These are phyloP conservation scores for Drosophila subquinaria DNA, from an alignment of 2,888 invertebrate genomes.

Conservation along the genomic window DNA sequence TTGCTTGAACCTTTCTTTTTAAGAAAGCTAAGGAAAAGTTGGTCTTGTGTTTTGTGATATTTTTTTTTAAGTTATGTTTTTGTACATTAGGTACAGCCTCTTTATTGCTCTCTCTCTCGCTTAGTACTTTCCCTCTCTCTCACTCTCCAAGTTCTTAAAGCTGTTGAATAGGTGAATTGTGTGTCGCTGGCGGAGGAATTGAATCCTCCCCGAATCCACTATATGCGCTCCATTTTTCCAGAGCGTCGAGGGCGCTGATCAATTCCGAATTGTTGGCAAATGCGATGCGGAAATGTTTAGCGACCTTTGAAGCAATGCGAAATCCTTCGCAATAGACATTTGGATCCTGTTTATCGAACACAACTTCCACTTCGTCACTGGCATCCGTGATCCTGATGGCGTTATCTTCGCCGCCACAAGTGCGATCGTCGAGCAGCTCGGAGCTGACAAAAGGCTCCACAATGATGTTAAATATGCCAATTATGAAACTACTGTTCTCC, in stretches of 20 bases:
- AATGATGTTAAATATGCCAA: constrained; percentile 74
- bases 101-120: not conserved
- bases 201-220: not conserved
- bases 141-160: not conserved
- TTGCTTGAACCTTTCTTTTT: not conserved
- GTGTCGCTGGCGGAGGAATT: not conserved
- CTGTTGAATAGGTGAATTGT: not conserved
- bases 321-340: constrained; percentile 83
- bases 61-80: not conserved
- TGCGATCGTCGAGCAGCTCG: constrained; percentile 22
- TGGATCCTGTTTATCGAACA: constrained; percentile 83
- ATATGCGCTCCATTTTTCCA: constrained; percentile 15
- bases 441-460: constrained; percentile 63
- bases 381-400: not conserved
- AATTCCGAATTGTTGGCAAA: constrained; percentile 67
- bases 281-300: constrained; percentile 59
- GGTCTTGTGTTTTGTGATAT: not conserved
- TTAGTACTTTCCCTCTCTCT: not conserved
- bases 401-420: constrained; percentile 29
- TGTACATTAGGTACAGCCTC: constrained; percentile 8
- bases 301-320: constrained; percentile 68
- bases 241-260: constrained; percentile 21
- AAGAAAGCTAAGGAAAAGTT: too few species aligned
- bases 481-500: constrained; percentile 60
- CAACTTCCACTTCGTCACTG: constrained; percentile 47